Base-by-base conservation (phyloP, 2,113 vertebrate species). In the Propithecus coquereli region DNA sequence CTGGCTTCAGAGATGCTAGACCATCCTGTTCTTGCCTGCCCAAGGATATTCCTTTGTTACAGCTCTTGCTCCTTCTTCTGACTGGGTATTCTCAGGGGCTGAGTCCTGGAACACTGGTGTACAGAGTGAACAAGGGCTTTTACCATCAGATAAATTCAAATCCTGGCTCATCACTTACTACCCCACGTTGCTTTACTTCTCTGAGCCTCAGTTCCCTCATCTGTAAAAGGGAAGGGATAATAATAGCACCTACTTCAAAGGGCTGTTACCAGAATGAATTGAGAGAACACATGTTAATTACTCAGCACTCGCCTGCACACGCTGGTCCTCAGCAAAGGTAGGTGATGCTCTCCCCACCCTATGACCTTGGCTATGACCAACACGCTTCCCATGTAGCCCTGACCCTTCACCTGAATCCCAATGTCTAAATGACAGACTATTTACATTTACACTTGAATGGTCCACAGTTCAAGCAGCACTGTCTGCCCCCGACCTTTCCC, bases 171-270 rank as follows among this genome's bases (percentile, higher is more conserved):
- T 43, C 30, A 59, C 40, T 22, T 32, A 71, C 25, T n/a, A 76
- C 6, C 20, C n/a, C 25, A 61, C n/a, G 3, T 23, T 63, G 45
- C 43, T 92, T 65, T 57, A 86, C 30, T 80, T 74, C 34, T 82
- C 87, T 23, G 17, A 74, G 66, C 34, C 90, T 74, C 79, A 50
- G 88, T 79, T 74, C 30, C n/a, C 65, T 94, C 66, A 54, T 73
- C 82, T 91, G 47, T 90, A 47, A 81, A 83, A 80, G 45, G 85
- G 80, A 94, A 73, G 37, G 43, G 57, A 40, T 50, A 71, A 92
- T 8, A 87, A 74, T 2, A 93, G 82, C 27, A n/a, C 30, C 14
- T 66, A n/a, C 68, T 43, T 74, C 45, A 50, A 4, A 47, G 54
- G 57, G n/a, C 4, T 22, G 40, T 40, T 50, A 80, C 22, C 70